A percentile compares a stretch with the other conserved stretches of the same genome.
Conservation (phyloP, 2,797 vertebrate species). For the Melopsittacus undulatus region DNA sequence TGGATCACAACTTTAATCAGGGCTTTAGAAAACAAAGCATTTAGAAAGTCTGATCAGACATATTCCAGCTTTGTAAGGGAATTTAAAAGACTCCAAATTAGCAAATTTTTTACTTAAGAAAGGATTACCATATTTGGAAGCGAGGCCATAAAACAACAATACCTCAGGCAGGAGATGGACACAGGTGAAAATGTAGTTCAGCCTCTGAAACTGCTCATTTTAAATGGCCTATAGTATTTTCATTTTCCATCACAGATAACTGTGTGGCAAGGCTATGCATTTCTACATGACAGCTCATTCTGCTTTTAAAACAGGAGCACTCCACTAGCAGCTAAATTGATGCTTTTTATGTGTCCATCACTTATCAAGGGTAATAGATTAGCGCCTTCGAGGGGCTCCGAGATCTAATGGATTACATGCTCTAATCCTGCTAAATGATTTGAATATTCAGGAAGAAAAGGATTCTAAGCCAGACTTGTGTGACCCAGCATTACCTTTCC, state of each 20-base stretch:
- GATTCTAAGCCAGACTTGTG: not conserved
- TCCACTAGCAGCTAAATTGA: slow-evolving; percentile 24
- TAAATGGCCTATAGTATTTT: not conserved
- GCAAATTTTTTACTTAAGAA: not conserved
- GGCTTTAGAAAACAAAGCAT: not conserved
- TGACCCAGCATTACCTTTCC: not conserved
- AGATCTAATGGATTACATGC: not conserved
- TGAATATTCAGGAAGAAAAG: not conserved
- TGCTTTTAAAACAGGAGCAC: slow-evolving; percentile 30
- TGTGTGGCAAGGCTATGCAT: not conserved
- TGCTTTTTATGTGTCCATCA: slow-evolving; percentile 34
- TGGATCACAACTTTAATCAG: not conserved
- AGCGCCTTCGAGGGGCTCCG: not conserved
- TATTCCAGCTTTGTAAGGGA: not conserved
- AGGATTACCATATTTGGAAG: not conserved
- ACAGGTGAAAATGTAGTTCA: not conserved
- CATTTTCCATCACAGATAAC: not conserved
- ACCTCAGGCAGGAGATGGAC: not conserved
- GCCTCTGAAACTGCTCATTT: not conserved
- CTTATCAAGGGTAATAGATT: slow-evolving; percentile 23
- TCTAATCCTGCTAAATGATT: slow-evolving; percentile 2
- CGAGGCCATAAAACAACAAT: not conserved
- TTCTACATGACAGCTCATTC: slow-evolving; percentile 26
- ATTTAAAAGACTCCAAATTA: not conserved
- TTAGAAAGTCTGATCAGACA: not conserved